phyloP scores from a whole-genome alignment of 2,113 vertebrate species.

The Melanostigma gelatinosum region DNA sequence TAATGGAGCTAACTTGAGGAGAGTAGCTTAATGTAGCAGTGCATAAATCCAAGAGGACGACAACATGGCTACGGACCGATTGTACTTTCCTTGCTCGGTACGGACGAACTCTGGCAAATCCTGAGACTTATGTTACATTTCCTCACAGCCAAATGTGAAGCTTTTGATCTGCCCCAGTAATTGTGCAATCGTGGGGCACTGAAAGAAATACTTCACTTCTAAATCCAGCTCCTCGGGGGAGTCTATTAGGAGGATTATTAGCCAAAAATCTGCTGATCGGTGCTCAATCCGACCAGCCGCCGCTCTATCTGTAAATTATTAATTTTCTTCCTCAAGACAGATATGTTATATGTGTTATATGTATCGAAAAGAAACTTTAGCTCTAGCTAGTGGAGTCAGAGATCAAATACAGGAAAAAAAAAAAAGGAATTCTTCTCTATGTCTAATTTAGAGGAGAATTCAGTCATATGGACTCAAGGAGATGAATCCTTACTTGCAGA shows the following conservation, averaged over 20 bases:
- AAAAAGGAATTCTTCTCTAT: not conserved
- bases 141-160: slow-evolving; percentile 1
- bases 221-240: slow-evolving; percentile 40
- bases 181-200: not conserved
- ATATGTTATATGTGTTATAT: not conserved
- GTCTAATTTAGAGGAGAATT: too few species aligned
- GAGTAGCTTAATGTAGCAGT: slow-evolving; percentile 31
- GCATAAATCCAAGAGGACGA: slow-evolving; percentile 24
- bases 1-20: slow-evolving; percentile 52
- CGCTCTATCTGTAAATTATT: slow-evolving; percentile 35
- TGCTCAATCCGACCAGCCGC: slow-evolving; percentile 18
- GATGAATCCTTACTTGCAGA: not conserved
- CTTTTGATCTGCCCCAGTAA: slow-evolving; percentile 40
- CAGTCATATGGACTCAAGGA: not conserved
- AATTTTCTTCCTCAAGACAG: not conserved
- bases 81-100: not conserved
- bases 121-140: not conserved
- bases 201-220: slow-evolving; percentile 14
- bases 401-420: slow-evolving; percentile 10
- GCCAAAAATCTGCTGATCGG: slow-evolving; percentile 42
- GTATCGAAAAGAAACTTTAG: not conserved
- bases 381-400: not conserved
- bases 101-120: not conserved
- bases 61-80: not conserved
- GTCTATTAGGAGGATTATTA: slow-evolving; percentile 52